Evolutionary conservation across 37 sponge, comb jelly and placozoan species (phyloP), one percentile per base, ranked within the genome.

Genomic region (Agelas oroides): DNA sequence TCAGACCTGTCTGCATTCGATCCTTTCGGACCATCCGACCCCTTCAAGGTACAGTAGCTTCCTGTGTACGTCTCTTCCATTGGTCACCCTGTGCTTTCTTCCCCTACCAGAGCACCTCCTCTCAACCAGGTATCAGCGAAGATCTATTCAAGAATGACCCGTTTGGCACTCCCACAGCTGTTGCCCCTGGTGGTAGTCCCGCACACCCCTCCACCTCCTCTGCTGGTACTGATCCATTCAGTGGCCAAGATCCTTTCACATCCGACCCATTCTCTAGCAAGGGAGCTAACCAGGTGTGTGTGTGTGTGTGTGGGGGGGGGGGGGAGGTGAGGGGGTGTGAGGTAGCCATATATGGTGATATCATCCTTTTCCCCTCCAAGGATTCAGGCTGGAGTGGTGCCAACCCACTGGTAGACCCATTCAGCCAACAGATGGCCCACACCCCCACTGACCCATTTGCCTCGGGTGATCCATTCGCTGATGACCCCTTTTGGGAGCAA

Each of bases 191-290:
- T 21, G n/a, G 40, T 60, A 32, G 15, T 1, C 30, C 40, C 2
- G 30, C 63, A 20, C 20, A 46, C 77, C 24, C 56, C 58, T 1
- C 77, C 23, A 12, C 63, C 61, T 21, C 79, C n/a, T 24, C 64
- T 19, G n/a, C 28, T 2, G 17, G 66, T 40, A 59, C 75, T 15
- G 86, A 85, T 32, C 86, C 86, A 19, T 85, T 85, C 60, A 85
- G 86, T 77, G 86, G 86, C 15, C 86, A 85, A 27, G 86, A 85
- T 31, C 86, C 86, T 5, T 85, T 85, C 68, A 53, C 57, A 30
- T 60, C 73, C 0, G 83, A 82, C 52, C 73, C 73, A 20, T 82
- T 82, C 37, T 41, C 70, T 38, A 68, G 12, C 34, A 68, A 68
- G 20, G 36, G 53, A n/a, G 36, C 1, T 38, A 2, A 23, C 17